Percentiles rank a stretch among this genome's conserved stretches.
Conservation (phyloP, 37 sponge, comb jelly and placozoan genomes). For the Agelas oroides region DNA sequence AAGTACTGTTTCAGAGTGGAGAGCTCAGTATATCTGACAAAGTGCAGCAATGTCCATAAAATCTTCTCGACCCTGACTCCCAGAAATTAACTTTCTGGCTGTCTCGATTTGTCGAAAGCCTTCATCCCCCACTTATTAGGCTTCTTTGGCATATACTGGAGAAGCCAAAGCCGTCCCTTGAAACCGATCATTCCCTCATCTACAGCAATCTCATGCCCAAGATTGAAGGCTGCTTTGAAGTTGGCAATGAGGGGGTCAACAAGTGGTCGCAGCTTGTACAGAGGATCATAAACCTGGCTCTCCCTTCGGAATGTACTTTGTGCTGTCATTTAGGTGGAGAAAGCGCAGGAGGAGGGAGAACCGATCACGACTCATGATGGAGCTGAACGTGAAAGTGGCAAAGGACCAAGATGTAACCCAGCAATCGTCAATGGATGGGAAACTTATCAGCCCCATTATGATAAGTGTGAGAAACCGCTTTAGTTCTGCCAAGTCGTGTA, state of each 20-base stretch:
- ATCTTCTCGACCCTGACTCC: no score
- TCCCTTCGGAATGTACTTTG: conserved; percentile 25
- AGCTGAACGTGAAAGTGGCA: conserved; percentile 11
- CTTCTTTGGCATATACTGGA: conserved; percentile 22
- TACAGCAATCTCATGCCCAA: conserved; percentile 12
- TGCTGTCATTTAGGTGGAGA: conserved; percentile 50
- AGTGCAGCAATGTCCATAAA: no score
- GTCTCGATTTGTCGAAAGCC: no score
- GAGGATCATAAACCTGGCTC: conserved; percentile 30
- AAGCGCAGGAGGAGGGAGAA: conserved; percentile 29
- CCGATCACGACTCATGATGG: conserved; percentile 33
- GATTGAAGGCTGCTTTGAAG: conserved; percentile 16
- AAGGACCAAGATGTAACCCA: conserved; percentile 34
- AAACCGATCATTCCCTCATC: conserved; percentile 34
- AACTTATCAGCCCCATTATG: conserved; percentile 37
- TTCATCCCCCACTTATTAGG: conserved; percentile 40
- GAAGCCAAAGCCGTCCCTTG: conserved; percentile 25
- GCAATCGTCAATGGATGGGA: conserved; percentile 30
- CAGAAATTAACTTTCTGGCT: no score
- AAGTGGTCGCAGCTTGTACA: conserved; percentile 46
- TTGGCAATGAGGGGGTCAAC: conserved; percentile 29
- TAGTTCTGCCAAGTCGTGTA: no score
- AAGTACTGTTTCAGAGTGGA: background rate
- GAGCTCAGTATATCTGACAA: no score
- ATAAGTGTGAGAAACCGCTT: background rate